These are phyloP conservation scores for Lophura nycthemera DNA, from an alignment of 2,113 vertebrate genomes.

Conservation along the genomic window DNA sequence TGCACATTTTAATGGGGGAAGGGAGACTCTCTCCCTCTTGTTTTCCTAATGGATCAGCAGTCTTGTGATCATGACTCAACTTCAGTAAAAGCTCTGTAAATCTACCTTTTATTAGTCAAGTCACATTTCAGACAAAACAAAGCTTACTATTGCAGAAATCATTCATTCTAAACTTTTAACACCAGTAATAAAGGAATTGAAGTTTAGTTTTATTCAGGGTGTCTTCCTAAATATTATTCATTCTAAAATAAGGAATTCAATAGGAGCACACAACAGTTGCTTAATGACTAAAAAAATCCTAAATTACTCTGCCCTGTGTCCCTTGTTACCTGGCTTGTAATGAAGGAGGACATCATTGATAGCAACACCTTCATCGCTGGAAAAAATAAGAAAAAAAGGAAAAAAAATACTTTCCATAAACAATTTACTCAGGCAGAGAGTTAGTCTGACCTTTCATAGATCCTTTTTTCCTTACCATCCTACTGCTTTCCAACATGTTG, in stretches of 20 bases:
- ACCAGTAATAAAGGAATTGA: neutral
- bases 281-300: neutral
- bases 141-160: neutral
- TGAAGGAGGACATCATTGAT: neutral
- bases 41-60: neutral
- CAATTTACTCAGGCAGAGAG: neutral
- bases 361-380: neutral
- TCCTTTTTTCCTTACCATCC: neutral
- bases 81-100: neutral
- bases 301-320: rapidly evolving
- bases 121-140: neutral
- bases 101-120: neutral
- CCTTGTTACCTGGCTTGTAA: neutral
- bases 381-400: neutral
- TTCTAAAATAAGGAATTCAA: neutral
- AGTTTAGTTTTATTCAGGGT: neutral
- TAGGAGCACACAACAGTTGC: neutral
- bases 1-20: neutral
- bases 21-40: neutral
- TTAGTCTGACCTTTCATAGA: neutral
- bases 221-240: neutral
- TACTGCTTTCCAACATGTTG: neutral
- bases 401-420: neutral
- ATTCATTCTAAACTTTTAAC: neutral
- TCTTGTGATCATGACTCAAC: neutral